A percentile compares a stretch with the other conserved stretches of the same genome.
Evolutionary conservation across 2,797 vertebrate species (phyloP).

Genomic region (Muraenolepis orangiensis): DNA sequence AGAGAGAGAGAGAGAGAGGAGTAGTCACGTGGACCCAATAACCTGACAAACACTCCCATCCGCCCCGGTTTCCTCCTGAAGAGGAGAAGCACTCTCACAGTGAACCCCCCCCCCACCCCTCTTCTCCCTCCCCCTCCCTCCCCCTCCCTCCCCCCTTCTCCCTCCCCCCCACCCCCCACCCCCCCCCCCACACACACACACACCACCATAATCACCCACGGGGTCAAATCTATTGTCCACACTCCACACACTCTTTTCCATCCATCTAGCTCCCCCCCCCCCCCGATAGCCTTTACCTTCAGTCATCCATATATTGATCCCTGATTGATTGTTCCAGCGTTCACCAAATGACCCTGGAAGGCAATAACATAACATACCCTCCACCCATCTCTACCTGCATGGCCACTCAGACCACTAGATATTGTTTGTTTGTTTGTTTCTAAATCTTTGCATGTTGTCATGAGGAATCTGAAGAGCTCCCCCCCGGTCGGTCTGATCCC

Average conservation of each 20-base stretch:
- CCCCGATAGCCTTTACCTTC: constrained; percentile 24
- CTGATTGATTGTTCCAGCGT: constrained; percentile 45
- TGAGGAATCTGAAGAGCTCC: constrained; percentile 43
- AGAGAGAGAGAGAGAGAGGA: background rate
- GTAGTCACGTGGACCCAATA: constrained; percentile 63
- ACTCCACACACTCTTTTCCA: constrained; percentile 36
- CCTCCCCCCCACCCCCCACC: constrained; percentile 6
- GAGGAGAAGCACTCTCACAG: constrained; percentile 72
- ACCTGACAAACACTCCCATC: constrained; percentile 63
- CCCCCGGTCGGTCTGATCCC: constrained; percentile 51
- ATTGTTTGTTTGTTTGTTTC: too few species aligned
- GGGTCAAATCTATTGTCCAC: constrained; percentile 59
- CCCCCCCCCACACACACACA: too few species aligned
- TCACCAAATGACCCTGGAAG: constrained; percentile 54
- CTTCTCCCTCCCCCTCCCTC: background rate
- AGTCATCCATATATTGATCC: constrained; percentile 59
- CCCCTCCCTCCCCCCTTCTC: background rate
- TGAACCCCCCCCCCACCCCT: constrained; percentile 27
- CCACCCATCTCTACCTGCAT: too few species aligned
- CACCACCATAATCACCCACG: constrained; percentile 43
- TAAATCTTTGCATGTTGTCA: constrained; percentile 13
- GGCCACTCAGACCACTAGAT: too few species aligned
- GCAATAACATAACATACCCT: too few species aligned
- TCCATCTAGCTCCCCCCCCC: constrained; percentile 36
- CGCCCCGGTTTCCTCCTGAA: constrained; percentile 70